Evolutionary conservation across 2,888 invertebrate genomes (phyloP).

Genomic region (Dugesia japonica): DNA sequence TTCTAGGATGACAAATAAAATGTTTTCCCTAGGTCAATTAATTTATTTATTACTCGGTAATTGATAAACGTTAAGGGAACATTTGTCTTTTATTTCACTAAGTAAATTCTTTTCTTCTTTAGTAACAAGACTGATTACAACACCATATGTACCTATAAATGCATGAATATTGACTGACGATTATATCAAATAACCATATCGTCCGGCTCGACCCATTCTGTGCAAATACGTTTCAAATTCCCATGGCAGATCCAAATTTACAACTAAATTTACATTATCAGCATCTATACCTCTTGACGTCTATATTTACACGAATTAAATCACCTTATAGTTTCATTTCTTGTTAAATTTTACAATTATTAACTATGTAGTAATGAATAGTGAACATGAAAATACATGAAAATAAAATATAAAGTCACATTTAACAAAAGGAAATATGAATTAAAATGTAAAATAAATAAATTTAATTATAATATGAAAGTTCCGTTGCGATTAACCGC

Average conservation of each 20-base stretch:
- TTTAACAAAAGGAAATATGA: too few species aligned
- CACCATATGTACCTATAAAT: constrained; percentile 57
- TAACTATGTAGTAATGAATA: too few species aligned
- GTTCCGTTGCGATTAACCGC: too few species aligned
- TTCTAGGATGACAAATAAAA: not conserved
- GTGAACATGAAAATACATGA: too few species aligned
- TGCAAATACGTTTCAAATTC: constrained; percentile 61
- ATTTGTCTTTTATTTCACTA: constrained; percentile 39
- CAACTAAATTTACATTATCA: constrained; percentile 72
- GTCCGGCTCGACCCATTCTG: constrained; percentile 79
- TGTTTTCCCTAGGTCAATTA: too few species aligned
- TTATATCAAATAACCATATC: constrained; percentile 53
- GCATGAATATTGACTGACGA: constrained; percentile 2
- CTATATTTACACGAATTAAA: constrained; percentile 39
- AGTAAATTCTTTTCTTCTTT: constrained; percentile 52
- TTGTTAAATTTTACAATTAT: too few species aligned
- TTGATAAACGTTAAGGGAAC: constrained; percentile 40
- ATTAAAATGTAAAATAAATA: too few species aligned
- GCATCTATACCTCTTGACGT: constrained; percentile 82
- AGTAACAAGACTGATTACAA: constrained; percentile 61
- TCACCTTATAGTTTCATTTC: too few species aligned
- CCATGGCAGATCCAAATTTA: constrained; percentile 71
- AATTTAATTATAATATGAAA: too few species aligned
- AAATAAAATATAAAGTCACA: too few species aligned
- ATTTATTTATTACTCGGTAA: constrained; percentile 40